phyloP scores from a whole-genome alignment of 92 coral and sea anemone species.

The Phenganax subtilis region DNA sequence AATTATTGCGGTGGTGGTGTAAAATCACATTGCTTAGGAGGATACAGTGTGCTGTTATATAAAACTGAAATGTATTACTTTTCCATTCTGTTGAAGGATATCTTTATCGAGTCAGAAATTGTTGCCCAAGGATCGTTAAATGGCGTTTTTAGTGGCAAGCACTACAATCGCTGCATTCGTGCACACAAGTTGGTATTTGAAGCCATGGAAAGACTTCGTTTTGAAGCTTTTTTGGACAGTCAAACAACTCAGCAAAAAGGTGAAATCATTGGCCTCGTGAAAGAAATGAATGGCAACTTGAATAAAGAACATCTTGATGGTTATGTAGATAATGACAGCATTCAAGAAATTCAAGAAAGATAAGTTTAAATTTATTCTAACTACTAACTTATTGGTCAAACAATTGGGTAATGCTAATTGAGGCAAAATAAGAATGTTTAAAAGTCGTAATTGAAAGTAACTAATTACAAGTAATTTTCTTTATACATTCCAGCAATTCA shows the following conservation, averaged over 20 bases:
- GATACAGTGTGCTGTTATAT: too few relatives aligned
- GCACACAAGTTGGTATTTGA: constrained; percentile 9
- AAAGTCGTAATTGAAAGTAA: too few relatives aligned
- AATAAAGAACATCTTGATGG: neutral
- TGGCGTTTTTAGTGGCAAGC: neutral
- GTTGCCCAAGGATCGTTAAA: constrained; percentile 5
- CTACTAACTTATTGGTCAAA: neutral
- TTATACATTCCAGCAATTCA: too few relatives aligned
- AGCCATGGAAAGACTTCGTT: constrained; percentile 31
- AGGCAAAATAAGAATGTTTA: too few relatives aligned
- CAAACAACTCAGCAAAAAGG: neutral
- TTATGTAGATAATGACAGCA: neutral
- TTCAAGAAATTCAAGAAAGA: too few relatives aligned
- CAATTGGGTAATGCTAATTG: too few relatives aligned
- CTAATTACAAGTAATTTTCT: too few relatives aligned
- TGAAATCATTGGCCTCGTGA: neutral
- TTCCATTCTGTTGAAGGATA: neutral
- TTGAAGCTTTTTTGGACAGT: constrained; percentile 21
- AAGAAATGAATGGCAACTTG: neutral
- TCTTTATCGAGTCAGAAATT: constrained; percentile 7
- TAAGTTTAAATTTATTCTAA: too few relatives aligned
- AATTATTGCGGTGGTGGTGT: too few relatives aligned
- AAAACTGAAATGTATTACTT: neutral
- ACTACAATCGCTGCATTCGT: neutral
- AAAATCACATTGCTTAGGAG: too few relatives aligned